phyloP scores from a whole-genome alignment of 2,888 invertebrate species.

The Lithophane semibrunnea region DNA sequence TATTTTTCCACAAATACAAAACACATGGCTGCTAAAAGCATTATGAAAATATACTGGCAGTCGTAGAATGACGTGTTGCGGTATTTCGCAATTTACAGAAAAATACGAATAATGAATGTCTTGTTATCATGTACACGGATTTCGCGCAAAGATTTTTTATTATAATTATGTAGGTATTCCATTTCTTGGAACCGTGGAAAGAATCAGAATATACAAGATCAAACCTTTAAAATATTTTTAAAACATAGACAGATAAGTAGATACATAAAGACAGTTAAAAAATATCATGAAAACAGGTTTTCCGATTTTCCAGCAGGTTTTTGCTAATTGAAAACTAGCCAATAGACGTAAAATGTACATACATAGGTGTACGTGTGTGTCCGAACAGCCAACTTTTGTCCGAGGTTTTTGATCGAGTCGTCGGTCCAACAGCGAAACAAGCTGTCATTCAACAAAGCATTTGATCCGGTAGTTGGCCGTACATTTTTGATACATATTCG shows the following conservation, averaged over 20 bases:
- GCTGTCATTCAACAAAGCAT: conserved; percentile 67
- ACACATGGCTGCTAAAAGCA: conserved; percentile 39
- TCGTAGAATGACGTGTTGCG: conserved; percentile 32
- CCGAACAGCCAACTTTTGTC: conserved; percentile 18
- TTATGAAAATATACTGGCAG: conserved; percentile 41
- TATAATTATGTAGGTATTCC: conserved; percentile 37
- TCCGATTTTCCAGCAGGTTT: background rate
- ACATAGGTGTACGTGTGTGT: background rate
- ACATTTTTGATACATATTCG: conserved; percentile 60
- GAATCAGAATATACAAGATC: conserved; percentile 22
- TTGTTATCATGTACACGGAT: conserved; percentile 16
- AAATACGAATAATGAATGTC: conserved; percentile 48
- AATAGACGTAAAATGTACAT: background rate
- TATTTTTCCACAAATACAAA: conserved; percentile 25
- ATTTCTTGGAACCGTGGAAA: conserved; percentile 16
- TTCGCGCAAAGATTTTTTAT: conserved; percentile 8
- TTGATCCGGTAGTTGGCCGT: conserved; percentile 59
- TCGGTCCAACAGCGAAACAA: conserved; percentile 31
- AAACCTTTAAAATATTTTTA: conserved; percentile 19
- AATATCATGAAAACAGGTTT: background rate
- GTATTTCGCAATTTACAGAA: conserved; percentile 42
- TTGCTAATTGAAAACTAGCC: conserved; percentile 24
- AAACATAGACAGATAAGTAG: conserved; percentile 1
- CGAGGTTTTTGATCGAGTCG: conserved; percentile 36
- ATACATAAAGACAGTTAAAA: background rate